phyloP scores from a whole-genome alignment of 2,888 invertebrate genomes.

The Cartodere bifasciata region DNA sequence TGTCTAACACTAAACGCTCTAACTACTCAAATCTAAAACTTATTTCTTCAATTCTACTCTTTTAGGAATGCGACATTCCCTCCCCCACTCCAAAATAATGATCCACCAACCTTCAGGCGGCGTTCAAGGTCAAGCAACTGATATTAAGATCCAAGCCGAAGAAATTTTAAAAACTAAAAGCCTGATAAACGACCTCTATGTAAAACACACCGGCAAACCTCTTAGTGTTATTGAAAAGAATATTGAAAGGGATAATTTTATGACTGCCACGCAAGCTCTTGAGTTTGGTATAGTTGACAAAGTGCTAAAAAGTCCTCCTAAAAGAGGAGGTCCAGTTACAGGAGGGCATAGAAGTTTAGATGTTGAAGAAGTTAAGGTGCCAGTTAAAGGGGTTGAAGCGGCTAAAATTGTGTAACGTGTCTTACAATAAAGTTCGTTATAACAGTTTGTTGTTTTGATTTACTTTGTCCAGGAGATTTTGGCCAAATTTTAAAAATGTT shows the following conservation, averaged over 20 bases:
- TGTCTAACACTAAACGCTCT: too few relatives aligned
- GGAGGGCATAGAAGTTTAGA: too few relatives aligned
- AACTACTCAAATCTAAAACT: too few relatives aligned
- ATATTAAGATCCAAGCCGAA: slow-evolving; percentile 94
- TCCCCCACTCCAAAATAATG: slow-evolving; percentile 95
- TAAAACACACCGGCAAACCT: slow-evolving; percentile 72
- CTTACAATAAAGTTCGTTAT: too few relatives aligned
- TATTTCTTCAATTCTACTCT: slow-evolving; percentile 1
- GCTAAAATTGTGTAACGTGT: too few relatives aligned
- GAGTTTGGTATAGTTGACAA: slow-evolving; percentile 87
- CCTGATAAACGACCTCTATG: slow-evolving; percentile 76
- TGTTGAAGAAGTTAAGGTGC: too few relatives aligned
- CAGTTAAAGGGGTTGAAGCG: too few relatives aligned
- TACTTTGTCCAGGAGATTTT: too few relatives aligned
- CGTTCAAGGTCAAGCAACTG: slow-evolving; percentile 82
- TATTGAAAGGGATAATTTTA: slow-evolving; percentile 90
- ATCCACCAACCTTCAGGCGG: slow-evolving; percentile 94
- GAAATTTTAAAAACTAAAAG: slow-evolving; percentile 87
- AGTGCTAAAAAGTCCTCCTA: slow-evolving; percentile 41
- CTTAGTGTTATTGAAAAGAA: slow-evolving; percentile 48
- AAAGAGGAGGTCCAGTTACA: too few relatives aligned
- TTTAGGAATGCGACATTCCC: slow-evolving; percentile 79
- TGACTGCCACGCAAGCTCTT: slow-evolving; percentile 81
- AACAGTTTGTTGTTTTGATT: too few relatives aligned
- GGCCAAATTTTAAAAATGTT: too few relatives aligned